A percentile compares a stretch with the other conserved stretches of the same genome.
phyloP scores from a whole-genome alignment of 1,140 invertebrate genomes.

The Atta colombica region DNA sequence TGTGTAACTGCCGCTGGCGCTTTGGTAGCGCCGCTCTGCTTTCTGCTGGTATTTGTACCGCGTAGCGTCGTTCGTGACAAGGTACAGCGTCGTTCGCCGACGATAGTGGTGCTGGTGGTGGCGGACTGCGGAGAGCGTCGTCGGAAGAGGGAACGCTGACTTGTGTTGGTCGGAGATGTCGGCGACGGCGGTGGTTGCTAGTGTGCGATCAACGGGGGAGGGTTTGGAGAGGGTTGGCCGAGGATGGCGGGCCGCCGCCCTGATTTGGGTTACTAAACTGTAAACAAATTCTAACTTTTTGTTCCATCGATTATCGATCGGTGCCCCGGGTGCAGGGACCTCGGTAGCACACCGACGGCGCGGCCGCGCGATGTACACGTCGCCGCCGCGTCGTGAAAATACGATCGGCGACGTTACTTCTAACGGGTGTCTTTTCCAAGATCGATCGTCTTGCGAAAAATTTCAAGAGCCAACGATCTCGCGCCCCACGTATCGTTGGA shows the following conservation, averaged over 20 bases:
- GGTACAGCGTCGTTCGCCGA: conserved; percentile 24
- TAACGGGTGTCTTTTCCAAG: conserved; percentile 60
- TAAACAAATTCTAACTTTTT: conserved; percentile 85
- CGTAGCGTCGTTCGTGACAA: conserved; percentile 51
- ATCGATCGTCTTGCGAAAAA: not conserved
- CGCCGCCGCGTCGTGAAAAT: conserved; percentile 72
- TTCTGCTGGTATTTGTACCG: conserved; percentile 39
- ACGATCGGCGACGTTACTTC: conserved; percentile 55
- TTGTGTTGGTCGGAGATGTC: conserved; percentile 67
- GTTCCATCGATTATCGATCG: conserved; percentile 84
- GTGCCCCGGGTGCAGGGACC: conserved; percentile 79
- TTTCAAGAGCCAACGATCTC: not conserved
- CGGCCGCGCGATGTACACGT: conserved; percentile 60
- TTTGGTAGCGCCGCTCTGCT: conserved; percentile 55
- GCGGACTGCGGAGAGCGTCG: conserved; percentile 31
- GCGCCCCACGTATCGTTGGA: not conserved
- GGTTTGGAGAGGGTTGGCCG: conserved; percentile 31
- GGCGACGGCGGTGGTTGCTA: conserved; percentile 33
- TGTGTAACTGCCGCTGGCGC: conserved; percentile 59
- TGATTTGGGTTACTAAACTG: conserved; percentile 86
- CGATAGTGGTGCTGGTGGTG: conserved; percentile 52
- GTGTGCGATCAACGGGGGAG: conserved; percentile 14
- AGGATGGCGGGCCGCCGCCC: conserved; percentile 68
- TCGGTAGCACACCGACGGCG: conserved; percentile 65
- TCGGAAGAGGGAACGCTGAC: conserved; percentile 57